These are phyloP conservation scores for Pterois miles DNA, from an alignment of 2,797 vertebrate species.

Conservation along the genomic window DNA sequence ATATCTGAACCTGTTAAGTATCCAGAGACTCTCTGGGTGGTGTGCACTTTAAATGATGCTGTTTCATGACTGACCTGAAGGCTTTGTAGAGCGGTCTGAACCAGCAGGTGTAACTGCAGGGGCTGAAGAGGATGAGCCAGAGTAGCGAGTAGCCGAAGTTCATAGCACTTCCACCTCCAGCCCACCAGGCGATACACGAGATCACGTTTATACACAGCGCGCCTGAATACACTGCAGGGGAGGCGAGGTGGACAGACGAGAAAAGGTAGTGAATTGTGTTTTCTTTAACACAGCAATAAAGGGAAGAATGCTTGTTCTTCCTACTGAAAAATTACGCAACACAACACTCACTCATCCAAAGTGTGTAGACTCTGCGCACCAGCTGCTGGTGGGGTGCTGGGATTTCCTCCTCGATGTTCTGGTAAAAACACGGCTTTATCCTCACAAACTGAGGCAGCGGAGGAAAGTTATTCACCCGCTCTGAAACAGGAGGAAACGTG, in stretches of 20 bases:
- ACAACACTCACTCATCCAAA: constrained; percentile 91
- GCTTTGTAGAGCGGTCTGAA: constrained; percentile 97
- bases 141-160: constrained; percentile 93
- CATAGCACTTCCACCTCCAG: constrained; percentile 81
- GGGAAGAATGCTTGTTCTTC: neutral
- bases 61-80: constrained; percentile 85
- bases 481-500: constrained; percentile 70
- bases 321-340: neutral
- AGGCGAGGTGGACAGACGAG: neutral
- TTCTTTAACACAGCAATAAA: neutral
- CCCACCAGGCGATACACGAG: constrained; percentile 95
- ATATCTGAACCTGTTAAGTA: neutral
- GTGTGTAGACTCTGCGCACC: constrained; percentile 89
- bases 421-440: constrained; percentile 96
- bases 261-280: neutral
- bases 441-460: constrained; percentile 89
- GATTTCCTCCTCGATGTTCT: constrained; percentile 94
- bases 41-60: neutral
- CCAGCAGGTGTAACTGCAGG: constrained; percentile 95
- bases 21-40: neutral
- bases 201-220: constrained; percentile 89
- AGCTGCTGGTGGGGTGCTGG: constrained; percentile 86
- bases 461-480: constrained; percentile 92
- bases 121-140: constrained; percentile 94
- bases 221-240: constrained; percentile 90